Conservation (phyloP, 1,140 invertebrate genomes). For the Vollenhovia emeryi region DNA sequence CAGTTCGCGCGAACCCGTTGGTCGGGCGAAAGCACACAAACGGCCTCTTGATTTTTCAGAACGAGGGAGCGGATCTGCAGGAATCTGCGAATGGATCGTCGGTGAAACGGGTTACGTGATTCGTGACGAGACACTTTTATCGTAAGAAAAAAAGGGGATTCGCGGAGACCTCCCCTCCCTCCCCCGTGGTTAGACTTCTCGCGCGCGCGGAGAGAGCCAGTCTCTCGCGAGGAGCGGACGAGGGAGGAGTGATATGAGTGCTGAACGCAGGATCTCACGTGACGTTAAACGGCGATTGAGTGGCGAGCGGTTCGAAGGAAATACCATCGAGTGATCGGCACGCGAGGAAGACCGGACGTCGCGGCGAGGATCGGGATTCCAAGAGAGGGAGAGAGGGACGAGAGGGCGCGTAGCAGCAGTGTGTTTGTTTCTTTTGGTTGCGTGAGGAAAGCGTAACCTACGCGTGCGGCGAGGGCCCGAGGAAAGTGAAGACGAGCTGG, state of each 20-base stretch:
- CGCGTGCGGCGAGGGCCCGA: constrained; percentile 12
- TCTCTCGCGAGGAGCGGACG: not conserved
- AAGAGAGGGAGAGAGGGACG: not conserved
- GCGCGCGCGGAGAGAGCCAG: not conserved
- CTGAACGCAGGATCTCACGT: constrained; percentile 60
- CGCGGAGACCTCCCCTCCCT: no score
- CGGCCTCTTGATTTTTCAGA: constrained; percentile 17
- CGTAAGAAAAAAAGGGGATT: not conserved
- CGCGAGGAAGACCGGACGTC: constrained; percentile 49
- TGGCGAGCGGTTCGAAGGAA: constrained; percentile 50
- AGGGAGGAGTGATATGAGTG: constrained; percentile 63
- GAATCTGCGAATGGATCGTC: not conserved
- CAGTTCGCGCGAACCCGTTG: not conserved
- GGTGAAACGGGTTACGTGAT: constrained; percentile 43
- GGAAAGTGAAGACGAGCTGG: constrained; percentile 70
- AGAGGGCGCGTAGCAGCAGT: constrained; percentile 6
- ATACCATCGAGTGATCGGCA: constrained; percentile 58
- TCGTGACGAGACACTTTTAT: not conserved
- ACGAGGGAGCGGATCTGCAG: not conserved
- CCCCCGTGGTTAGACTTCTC: not conserved
- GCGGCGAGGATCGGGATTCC: not conserved
- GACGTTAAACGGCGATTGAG: constrained; percentile 65
- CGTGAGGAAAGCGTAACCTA: constrained; percentile 12
- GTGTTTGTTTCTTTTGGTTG: constrained; percentile 38
- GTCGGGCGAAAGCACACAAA: constrained; percentile 12